These are phyloP conservation scores for Drosophila sturtevanti DNA, from an alignment of 1,140 invertebrate species.

Conservation along the genomic window DNA sequence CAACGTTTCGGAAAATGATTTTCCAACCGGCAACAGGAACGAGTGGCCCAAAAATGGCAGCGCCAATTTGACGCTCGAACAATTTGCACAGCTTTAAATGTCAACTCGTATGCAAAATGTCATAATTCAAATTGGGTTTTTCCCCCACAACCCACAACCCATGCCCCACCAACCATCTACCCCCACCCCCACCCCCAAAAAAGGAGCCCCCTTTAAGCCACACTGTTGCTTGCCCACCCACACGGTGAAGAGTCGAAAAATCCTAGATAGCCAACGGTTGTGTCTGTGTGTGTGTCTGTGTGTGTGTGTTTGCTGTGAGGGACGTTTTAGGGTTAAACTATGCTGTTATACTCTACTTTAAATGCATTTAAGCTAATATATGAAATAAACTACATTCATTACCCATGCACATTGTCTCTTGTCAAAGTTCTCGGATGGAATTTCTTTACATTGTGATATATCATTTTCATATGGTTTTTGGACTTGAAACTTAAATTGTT, in stretches of 20 bases:
- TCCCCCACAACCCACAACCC: constrained; percentile 5
- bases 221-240: background rate
- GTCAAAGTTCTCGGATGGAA: background rate
- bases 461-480: too few relatives aligned
- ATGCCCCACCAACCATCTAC: constrained; percentile 1
- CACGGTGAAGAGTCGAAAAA: background rate
- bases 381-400: constrained; percentile 2
- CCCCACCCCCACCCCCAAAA: background rate
- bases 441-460: too few relatives aligned
- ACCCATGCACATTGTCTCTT: too few relatives aligned
- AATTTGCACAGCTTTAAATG: constrained; percentile 80
- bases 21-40: constrained; percentile 9
- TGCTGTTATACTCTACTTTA: background rate
- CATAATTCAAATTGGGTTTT: constrained; percentile 68
- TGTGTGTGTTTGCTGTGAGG: background rate
- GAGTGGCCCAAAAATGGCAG: constrained; percentile 49
- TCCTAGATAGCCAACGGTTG: background rate
- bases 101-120: constrained; percentile 75
- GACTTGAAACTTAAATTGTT: too few relatives aligned
- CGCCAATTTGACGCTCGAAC: constrained; percentile 77
- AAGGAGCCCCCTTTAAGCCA: background rate
- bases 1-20: constrained; percentile 60
- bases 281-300: background rate
- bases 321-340: constrained; percentile 24
- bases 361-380: background rate